Evolutionary conservation across 35 echinoderm and acorn worm species (phyloP).

Genomic region (Ptychodera flava): DNA sequence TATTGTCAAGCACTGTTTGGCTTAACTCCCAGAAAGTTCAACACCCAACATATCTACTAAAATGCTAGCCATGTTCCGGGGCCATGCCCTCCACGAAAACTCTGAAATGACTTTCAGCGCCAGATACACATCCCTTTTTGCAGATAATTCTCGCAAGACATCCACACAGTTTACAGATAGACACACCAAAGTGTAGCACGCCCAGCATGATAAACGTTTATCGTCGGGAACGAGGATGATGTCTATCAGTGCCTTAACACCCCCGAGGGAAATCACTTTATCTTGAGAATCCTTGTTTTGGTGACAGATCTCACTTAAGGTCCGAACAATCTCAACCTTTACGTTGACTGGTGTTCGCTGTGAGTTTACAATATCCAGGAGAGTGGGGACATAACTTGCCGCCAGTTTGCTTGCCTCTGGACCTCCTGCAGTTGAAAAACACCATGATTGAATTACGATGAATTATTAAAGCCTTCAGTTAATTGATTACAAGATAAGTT

Average conservation of each 20-base stretch:
- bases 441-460: too few relatives aligned
- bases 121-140: neutral
- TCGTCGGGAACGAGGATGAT: neutral
- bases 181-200: slow-evolving; percentile 56
- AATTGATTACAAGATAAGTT: too few relatives aligned
- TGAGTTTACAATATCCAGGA: slow-evolving; percentile 33
- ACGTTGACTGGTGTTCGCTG: slow-evolving; percentile 13
- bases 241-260: neutral
- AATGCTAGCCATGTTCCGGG: slow-evolving; percentile 58
- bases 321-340: slow-evolving; percentile 47
- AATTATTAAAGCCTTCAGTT: too few relatives aligned
- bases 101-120: slow-evolving; percentile 24
- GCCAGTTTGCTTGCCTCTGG: slow-evolving; percentile 65
- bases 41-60: slow-evolving; percentile 53
- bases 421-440: slow-evolving; percentile 44
- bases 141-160: slow-evolving; percentile 15
- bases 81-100: slow-evolving; percentile 85
- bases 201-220: slow-evolving; percentile 40
- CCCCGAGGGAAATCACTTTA: slow-evolving; percentile 11
- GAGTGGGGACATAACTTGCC: slow-evolving; percentile 35
- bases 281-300: slow-evolving; percentile 48
- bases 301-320: slow-evolving; percentile 64
- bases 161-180: slow-evolving; percentile 29
- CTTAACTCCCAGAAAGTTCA: neutral
- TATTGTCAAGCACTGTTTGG: too few relatives aligned